Conservation (phyloP, 2,797 vertebrate genomes). For the Rhabdophis nuchalis region DNA sequence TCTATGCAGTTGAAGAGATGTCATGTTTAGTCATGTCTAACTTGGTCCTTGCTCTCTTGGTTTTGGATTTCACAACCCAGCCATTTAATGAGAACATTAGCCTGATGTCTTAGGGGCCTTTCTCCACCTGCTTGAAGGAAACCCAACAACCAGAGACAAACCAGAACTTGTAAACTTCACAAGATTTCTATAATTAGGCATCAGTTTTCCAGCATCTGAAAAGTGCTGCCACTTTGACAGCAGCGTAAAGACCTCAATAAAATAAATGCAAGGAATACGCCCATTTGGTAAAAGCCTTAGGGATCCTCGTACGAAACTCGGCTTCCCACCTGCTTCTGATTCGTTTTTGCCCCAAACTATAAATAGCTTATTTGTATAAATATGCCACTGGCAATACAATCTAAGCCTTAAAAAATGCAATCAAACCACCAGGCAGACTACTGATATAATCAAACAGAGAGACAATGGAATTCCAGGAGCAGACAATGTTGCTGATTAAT, state of each 20-base stretch:
- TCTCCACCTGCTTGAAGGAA: slow-evolving; percentile 11
- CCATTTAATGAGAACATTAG: not conserved
- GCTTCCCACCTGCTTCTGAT: not conserved
- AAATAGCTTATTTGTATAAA: not conserved
- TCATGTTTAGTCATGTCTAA: not conserved
- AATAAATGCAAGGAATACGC: not conserved
- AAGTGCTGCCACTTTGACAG: not conserved
- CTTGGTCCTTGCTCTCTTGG: not conserved
- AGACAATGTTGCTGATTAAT: not conserved
- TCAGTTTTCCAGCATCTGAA: not conserved
- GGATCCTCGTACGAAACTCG: not conserved
- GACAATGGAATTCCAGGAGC: not conserved
- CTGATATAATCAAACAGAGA: not conserved
- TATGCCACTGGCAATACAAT: not conserved
- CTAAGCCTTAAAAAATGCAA: slow-evolving; percentile 4
- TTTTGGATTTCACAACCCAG: not conserved
- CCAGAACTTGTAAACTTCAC: fast-evolving
- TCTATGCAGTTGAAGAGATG: not conserved
- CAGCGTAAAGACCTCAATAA: not conserved
- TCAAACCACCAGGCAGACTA: not conserved
- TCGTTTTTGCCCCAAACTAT: not conserved
- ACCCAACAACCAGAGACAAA: not conserved
- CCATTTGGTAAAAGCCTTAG: not conserved
- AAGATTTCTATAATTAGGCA: not conserved
- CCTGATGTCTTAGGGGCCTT: not conserved